Base-by-base conservation (phyloP, 53 echinoderm and acorn worm species). In the Holothuria scabra region DNA sequence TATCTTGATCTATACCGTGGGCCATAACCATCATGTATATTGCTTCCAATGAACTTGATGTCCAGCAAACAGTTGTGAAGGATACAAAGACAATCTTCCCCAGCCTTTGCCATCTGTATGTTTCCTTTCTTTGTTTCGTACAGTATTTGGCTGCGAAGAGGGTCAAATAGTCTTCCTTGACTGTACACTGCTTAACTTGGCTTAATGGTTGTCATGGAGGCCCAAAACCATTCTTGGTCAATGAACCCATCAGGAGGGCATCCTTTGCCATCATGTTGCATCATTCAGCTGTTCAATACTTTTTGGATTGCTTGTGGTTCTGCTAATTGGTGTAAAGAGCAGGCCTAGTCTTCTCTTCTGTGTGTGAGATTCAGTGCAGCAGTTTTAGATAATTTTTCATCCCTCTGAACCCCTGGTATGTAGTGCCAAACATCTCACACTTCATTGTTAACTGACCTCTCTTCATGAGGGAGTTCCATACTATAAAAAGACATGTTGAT, bases 11-110 rank as follows among this genome's bases (percentile, higher is more conserved):
- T 33, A 79, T 41, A 82, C 19, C 46, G 65, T 92, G 92, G 2
- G 81, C 92, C 11, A 89, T 92, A 14, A 86, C 84, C 3, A 87
- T 89, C 89, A 86, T 92, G 34, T 66, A 92, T 0, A 83, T n/a
- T n/a, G n/a, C 85, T 37, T 88, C 83, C 30, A 65, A 67, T 41
- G 60, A 52, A 12, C 66, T 64, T 5, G 69, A 86, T 9, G 92
- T 84, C 92, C 92, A 89, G 86, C 92, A 92, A 68, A 86, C 86
- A 0, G 89, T 86, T 9, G 74, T 92, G 1, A 79, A 20, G 28
- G 86, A 65, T 12, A 86, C 33, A 8, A n/a, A 56, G 9, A 82
- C 61, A 12, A 61, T 16, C 60, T 68, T 2, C 9, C 56, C 86
- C n/a, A 83, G 58, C n/a, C n/a, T n/a, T n/a, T 4, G 22, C 28